Evolutionary conservation across 2,797 vertebrate genomes (phyloP).

Genomic region (Morelia viridis): DNA sequence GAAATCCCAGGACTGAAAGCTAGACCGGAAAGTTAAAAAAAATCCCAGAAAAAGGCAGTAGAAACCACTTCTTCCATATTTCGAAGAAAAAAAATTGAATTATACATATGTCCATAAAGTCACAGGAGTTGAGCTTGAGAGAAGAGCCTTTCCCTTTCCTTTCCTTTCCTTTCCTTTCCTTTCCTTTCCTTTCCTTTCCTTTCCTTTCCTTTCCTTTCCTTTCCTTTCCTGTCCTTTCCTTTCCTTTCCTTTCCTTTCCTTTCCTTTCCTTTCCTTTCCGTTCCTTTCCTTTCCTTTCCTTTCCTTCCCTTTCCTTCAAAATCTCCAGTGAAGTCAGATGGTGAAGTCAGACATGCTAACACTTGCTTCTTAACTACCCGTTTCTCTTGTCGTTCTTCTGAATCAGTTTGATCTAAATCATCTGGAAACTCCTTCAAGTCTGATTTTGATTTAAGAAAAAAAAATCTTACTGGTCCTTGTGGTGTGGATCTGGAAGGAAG

Average conservation of each 20-base stretch:
- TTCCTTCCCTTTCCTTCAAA: background rate
- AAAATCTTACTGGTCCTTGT: background rate
- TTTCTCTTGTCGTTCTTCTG: background rate
- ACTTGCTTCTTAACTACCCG: background rate
- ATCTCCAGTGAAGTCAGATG: background rate
- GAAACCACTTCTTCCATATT: background rate
- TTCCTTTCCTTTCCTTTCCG: background rate
- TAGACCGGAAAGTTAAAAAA: background rate
- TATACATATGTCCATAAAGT: background rate
- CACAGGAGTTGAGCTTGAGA: background rate
- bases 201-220: background rate
- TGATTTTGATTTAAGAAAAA: background rate
- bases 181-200: too few relatives aligned
- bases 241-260: background rate
- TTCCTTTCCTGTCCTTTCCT: too few relatives aligned
- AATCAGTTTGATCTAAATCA: background rate
- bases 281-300: background rate
- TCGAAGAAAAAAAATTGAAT: background rate
- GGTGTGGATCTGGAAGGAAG: background rate
- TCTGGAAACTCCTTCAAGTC: background rate
- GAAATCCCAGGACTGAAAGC: background rate
- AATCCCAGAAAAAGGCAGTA: background rate
- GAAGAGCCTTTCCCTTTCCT: background rate
- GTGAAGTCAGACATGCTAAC: background rate
- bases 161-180: background rate